Evolutionary conservation across 2,113 vertebrate species (phyloP), one percentile per base, ranked within the genome.

Genomic region (Tenrec ecaudatus): DNA sequence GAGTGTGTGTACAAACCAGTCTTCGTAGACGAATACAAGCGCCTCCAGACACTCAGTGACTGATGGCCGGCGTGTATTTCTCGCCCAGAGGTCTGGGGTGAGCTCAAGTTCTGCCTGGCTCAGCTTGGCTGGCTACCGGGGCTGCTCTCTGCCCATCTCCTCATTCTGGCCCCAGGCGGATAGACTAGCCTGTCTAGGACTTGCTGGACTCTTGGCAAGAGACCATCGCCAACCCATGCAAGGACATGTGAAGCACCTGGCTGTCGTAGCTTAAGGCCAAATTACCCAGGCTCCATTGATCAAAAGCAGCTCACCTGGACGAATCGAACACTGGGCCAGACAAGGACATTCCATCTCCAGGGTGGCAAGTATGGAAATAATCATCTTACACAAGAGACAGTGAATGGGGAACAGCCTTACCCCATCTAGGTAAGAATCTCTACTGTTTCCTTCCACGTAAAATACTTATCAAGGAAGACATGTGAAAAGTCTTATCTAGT

Each of bases 1-100:
- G 2, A 14, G 16, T 83, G 8, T 90, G 60, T 68, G 86, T 47
- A 62, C 36, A 89, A 82, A 93, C 71, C 43, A 47, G 2, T 25
- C 6, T 68, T 43, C 17, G 10, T 73, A 89, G 40, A 83, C 22
- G 27, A 60, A 85, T 6, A 88, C 23, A 85, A 91, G 84, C 27
- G 90, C 68, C 33, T 82, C 12, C 36, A 68, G 93, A 64, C 68
- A 80, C 86, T 89, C 57, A 81, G n/a, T 86, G 68, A 64, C 25
- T 69, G 82, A 17, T 6, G 3, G 86, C 58, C 94, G 22, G 80
- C 3, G 9, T 89, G 71, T 62, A 73, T 77, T 38, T 92, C 64
- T 83, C 66, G 4, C 33, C 91, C 71, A 6, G 33, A 53, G 33
- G 47, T 40, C 22, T 62, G 15, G 38, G 36, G 19, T 69, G 22